These are phyloP conservation scores for Cebus imitator DNA, from an alignment of 2,113 vertebrate genomes.

Conservation along the genomic window DNA sequence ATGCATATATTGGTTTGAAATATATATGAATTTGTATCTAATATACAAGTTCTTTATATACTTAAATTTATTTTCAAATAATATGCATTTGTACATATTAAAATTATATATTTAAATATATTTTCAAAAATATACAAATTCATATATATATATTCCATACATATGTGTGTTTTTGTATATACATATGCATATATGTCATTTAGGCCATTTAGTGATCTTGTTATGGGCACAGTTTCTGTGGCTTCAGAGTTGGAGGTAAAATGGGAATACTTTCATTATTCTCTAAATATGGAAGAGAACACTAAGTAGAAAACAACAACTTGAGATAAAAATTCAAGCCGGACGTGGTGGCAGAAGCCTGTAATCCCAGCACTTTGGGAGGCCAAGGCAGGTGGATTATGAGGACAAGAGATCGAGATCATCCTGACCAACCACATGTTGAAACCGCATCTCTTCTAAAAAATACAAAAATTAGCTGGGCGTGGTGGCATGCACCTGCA, in stretches of 20 bases:
- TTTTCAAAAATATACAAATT: not conserved
- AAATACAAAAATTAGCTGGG: too few relatives aligned
- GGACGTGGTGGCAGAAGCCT: rapidly evolving
- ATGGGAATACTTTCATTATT: not conserved
- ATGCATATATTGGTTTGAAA: not conserved
- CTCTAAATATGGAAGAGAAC: not conserved
- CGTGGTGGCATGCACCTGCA: too few relatives aligned
- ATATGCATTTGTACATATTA: not conserved
- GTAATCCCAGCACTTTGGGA: too few relatives aligned
- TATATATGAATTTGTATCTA: not conserved
- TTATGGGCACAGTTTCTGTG: not conserved
- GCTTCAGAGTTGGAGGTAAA: not conserved
- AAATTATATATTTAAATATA: not conserved
- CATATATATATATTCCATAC: not conserved
- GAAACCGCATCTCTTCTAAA: too few relatives aligned
- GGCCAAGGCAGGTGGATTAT: too few relatives aligned
- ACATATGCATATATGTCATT: not conserved
- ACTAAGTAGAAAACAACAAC: not conserved
- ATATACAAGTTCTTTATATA: not conserved
- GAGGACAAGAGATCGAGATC: too few relatives aligned
- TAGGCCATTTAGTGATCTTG: not conserved
- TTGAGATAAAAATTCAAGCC: not conserved
- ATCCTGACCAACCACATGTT: too few relatives aligned
- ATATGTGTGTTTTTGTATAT: too few relatives aligned
- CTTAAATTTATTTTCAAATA: not conserved